Base-by-base conservation (phyloP, 2,113 vertebrate species). In the Tenrec ecaudatus region DNA sequence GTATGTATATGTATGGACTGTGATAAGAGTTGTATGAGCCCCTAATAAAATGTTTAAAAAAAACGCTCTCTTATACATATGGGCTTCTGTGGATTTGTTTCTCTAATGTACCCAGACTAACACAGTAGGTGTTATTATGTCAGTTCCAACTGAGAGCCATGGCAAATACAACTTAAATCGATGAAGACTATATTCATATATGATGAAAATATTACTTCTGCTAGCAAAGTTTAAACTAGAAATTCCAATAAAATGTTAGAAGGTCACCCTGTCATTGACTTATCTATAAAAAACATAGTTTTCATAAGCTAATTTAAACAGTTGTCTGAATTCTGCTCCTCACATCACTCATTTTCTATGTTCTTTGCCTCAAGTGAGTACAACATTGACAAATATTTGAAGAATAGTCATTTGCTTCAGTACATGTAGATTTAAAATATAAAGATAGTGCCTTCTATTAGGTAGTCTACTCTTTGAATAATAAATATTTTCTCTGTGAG, bases 381-480 rank as follows among this genome's bases (percentile, higher is more conserved):
- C 66, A 92, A 94, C 82, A 92, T 69, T 94, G 78, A 76, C 57
- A 96, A 97, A 77, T 88, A 93, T 91, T 94, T 96, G 93, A 90
- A 91, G 22, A 93, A 29, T 68, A 89, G 91, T 89, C 36, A 91
- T 82, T 89, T 94, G 76, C 31, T 94, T 94, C 69, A 83, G 22
- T 83, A 83, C n/a, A 81, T 68, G 80, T 20, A 82, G 15, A 95
- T 95, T 91, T 79, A 90, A 96, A 94, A 95, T 91, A 92, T 85
- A 43, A 96, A 90, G 78, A 96, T 89, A 84, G 47, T 36, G 66
- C 66, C 78, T 96, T 94, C 31, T 86, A 96, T 96, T 93, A 96
- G 23, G 94, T 96, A 94, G 89, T 86, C 81, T 96, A 79, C 66
- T 92, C 60, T 91, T 96, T 96, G 88, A 95, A 96, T 95, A 97